A percentile compares a stretch with the other conserved stretches of the same genome.
These are phyloP conservation scores for Oscheius sp. DNA, from an alignment of 2,888 invertebrate species.

Conservation along the genomic window DNA sequence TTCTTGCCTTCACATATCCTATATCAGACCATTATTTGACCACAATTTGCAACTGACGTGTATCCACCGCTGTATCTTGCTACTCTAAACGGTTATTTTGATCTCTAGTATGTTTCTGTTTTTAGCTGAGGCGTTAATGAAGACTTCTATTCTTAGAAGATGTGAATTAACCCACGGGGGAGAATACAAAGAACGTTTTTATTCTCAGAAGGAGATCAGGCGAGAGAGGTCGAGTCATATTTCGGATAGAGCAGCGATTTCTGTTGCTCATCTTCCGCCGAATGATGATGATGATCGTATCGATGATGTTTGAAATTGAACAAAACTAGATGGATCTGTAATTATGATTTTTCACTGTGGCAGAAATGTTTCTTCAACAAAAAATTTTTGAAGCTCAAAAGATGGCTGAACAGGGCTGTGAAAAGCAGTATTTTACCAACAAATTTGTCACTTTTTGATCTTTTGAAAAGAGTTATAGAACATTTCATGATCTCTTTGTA, in stretches of 20 bases:
- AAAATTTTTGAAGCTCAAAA: no score
- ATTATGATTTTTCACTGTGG: neutral
- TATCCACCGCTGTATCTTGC: neutral
- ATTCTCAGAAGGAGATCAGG: no score
- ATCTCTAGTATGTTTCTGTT: neutral
- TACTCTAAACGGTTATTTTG: conserved; percentile 1
- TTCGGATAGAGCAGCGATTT: no score
- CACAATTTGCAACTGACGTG: neutral
- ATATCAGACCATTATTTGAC: neutral
- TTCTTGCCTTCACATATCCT: no score
- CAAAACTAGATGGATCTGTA: conserved; percentile 17
- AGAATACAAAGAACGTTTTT: no score
- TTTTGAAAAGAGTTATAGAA: no score
- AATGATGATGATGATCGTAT: neutral
- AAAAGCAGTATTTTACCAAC: neutral
- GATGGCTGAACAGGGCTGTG: no score
- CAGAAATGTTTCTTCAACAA: neutral
- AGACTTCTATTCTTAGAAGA: neutral
- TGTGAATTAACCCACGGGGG: no score
- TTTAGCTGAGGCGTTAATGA: neutral
- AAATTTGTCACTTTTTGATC: neutral
- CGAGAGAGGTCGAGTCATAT: no score
- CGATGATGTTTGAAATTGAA: conserved; percentile 30
- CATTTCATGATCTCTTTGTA: no score
- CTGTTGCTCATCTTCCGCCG: neutral